Percentiles rank a stretch among this genome's conserved stretches.
phyloP scores from a whole-genome alignment of 2,888 invertebrate species.

The Megalurothrips usitatus region DNA sequence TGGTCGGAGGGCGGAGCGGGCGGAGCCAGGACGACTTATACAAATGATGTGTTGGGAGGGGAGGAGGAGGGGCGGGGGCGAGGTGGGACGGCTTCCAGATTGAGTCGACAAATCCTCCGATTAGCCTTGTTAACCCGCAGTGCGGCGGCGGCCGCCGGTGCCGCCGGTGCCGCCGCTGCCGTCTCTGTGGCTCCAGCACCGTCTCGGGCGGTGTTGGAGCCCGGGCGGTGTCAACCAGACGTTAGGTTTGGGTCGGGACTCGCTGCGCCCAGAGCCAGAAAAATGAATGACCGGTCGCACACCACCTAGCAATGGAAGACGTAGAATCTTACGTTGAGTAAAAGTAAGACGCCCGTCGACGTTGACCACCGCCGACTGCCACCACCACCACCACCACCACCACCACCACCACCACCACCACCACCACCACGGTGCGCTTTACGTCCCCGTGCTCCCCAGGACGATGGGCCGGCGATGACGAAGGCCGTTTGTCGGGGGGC shows the following conservation, averaged over 20 bases:
- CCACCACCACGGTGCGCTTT: constrained; percentile 38
- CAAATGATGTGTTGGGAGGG: neutral
- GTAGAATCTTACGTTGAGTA: too few relatives aligned
- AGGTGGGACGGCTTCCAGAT: neutral
- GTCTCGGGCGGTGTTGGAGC: too few relatives aligned
- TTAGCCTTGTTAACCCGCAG: constrained; percentile 2
- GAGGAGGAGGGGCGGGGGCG: neutral
- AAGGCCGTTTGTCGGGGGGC: constrained; percentile 49
- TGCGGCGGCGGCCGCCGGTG: neutral
- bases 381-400: constrained; percentile 40
- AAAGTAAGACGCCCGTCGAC: too few relatives aligned
- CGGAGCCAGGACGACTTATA: too few relatives aligned
- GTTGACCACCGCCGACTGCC: constrained; percentile 42
- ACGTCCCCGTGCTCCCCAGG: constrained; percentile 45
- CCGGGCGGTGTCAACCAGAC: too few relatives aligned
- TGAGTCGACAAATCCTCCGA: constrained; percentile 12
- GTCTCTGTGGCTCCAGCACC: too few relatives aligned
- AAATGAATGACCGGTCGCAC: too few relatives aligned
- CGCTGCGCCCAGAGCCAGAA: too few relatives aligned
- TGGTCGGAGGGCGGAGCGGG: too few relatives aligned
- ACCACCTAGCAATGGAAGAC: too few relatives aligned
- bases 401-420: constrained; percentile 43
- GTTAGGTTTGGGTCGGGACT: too few relatives aligned
- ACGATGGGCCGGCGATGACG: constrained; percentile 57
- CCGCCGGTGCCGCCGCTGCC: neutral